Evolutionary conservation across 2,113 vertebrate genomes (phyloP).

Genomic region (Phyllostomus hastatus): DNA sequence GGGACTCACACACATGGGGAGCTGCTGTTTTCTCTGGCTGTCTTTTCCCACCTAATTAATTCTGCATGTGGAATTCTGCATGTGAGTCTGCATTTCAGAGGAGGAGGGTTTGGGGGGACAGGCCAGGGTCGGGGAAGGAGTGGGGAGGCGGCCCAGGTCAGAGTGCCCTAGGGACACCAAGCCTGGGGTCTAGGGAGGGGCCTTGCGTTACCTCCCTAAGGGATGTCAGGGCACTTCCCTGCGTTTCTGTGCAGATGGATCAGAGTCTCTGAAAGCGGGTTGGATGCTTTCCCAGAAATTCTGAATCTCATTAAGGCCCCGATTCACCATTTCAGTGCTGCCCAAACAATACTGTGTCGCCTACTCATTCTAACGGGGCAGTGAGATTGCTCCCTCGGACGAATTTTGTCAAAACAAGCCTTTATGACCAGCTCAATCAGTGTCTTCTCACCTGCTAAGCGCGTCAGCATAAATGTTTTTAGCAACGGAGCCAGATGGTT

Average conservation of each 20-base stretch:
- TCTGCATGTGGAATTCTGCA: background rate
- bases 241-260: background rate
- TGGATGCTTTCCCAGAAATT: background rate
- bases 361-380: slow-evolving; percentile 14
- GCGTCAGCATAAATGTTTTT: background rate
- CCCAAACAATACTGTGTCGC: slow-evolving; percentile 16
- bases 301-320: background rate
- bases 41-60: background rate
- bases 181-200: background rate
- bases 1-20: no score
- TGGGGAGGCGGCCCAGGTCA: background rate
- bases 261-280: background rate
- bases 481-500: background rate
- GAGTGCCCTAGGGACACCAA: background rate
- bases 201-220: background rate
- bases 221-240: background rate
- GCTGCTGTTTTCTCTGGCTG: background rate
- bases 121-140: background rate
- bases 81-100: background rate
- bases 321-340: background rate
- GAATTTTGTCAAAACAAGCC: slow-evolving; percentile 19
- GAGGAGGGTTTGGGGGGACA: background rate
- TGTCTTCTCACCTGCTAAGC: slow-evolving; percentile 6
- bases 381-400: background rate
- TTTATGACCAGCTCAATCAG: slow-evolving; percentile 4